phyloP scores from a whole-genome alignment of 2,888 invertebrate genomes.

The Diplolepis rosae region DNA sequence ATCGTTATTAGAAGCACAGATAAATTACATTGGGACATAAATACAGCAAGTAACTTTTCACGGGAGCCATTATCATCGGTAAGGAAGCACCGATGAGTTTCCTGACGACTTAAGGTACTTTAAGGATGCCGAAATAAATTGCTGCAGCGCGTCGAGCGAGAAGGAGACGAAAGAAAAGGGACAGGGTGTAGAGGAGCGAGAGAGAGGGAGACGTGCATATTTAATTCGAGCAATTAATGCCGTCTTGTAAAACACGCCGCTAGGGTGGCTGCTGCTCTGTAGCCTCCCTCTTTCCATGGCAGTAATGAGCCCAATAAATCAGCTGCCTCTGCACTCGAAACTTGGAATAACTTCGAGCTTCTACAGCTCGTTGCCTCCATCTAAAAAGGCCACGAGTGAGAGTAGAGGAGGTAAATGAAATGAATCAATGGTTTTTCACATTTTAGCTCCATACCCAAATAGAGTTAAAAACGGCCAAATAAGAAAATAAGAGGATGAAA shows the following conservation, averaged over 20 bases:
- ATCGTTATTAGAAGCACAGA: neutral
- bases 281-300: slow-evolving; percentile 61
- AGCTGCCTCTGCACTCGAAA: slow-evolving; percentile 72
- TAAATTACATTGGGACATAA: neutral
- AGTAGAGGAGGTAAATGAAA: neutral
- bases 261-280: slow-evolving; percentile 66
- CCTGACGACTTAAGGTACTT: slow-evolving; percentile 68
- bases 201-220: slow-evolving; percentile 68
- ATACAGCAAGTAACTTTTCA: neutral
- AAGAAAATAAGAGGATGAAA: too few relatives aligned
- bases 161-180: slow-evolving; percentile 45
- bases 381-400: slow-evolving; percentile 16
- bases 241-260: slow-evolving; percentile 74
- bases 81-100: slow-evolving; percentile 52
- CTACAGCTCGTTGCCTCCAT: slow-evolving; percentile 11
- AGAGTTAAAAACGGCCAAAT: too few relatives aligned
- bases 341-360: slow-evolving; percentile 68
- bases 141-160: slow-evolving; percentile 54
- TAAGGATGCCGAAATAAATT: slow-evolving; percentile 72
- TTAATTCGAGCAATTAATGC: slow-evolving; percentile 74
- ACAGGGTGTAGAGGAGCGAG: slow-evolving; percentile 40
- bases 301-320: slow-evolving; percentile 74
- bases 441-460: neutral
- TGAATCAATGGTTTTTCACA: neutral
- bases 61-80: slow-evolving; percentile 20